Base-by-base conservation (phyloP, 2,113 vertebrate species). In the Cyanoderma ruficeps region DNA sequence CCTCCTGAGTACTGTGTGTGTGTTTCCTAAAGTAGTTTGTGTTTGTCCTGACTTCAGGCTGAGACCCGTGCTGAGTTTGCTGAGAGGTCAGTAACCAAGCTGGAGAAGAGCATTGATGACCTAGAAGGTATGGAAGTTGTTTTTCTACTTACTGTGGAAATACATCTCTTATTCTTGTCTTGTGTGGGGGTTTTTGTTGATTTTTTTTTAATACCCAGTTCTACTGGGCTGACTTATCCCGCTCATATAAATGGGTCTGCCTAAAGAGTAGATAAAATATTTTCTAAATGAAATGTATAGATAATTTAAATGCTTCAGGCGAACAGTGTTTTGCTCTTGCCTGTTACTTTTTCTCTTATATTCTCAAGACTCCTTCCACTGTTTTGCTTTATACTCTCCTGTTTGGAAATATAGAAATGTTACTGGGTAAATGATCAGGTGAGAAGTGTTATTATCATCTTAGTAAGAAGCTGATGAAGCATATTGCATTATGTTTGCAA, bases 91-190 rank as follows among this genome's bases (percentile, higher is more conserved):
- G 99, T 99, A 98, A 99, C 99, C 98, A 99, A 99, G 97, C 98
- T 99, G 98, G 99, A 99, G 98, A 99, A 99, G 98, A 98, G 98
- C 98, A 99, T 99, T 90, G 99, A 99, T 96, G 99, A 99, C 97
- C 97, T 99, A 98, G 99, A 99, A 99, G 99, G 99, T 99, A 99
- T 71, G 98, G 11, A 84, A 3, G 37, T 91, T 69, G 6, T 79
- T 93, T 72, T 83, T 88, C 23, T 60, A 4, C n/a, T 75, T 91
- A 9, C 6, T 42, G 2, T 63, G 64, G 55, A 79, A 70, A 56
- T 60, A 56, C 3, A 8, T 68, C 21, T 57, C 22, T n/a, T 67
- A 37, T 9, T 47, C 35, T 94, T 44, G 27, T 41, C 28, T 65
- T 87, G 25, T 42, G 5, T 24, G 10, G 42, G 41, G 8, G 3